Evolutionary conservation across 2,797 vertebrate genomes (phyloP).

Genomic region (Glossophaga mutica): DNA sequence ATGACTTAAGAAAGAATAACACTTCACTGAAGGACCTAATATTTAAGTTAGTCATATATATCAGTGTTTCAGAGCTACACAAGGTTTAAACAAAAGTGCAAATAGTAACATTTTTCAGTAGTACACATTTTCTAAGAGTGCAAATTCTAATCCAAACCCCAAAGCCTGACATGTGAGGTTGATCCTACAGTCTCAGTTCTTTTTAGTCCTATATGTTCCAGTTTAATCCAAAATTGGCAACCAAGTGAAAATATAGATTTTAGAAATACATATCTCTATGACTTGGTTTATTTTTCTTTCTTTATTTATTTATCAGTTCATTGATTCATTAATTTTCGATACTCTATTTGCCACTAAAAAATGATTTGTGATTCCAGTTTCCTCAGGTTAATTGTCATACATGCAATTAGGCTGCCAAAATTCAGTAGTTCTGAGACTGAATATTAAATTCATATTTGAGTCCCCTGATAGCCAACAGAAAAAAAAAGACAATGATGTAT

Average conservation of each 20-base stretch:
- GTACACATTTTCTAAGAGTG: neutral
- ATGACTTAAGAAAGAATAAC: slow-evolving; percentile 17
- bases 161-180: neutral
- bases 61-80: neutral
- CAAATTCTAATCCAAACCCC: neutral
- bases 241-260: neutral
- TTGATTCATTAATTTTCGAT: neutral
- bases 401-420: neutral
- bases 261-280: neutral
- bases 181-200: neutral
- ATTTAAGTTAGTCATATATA: neutral
- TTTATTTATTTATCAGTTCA: neutral
- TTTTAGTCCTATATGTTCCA: neutral
- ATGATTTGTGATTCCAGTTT: neutral
- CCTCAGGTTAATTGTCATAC: neutral
- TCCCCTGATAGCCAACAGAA: neutral
- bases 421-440: neutral
- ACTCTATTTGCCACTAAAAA: neutral
- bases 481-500: neutral
- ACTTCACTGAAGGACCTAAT: neutral
- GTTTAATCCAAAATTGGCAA: neutral
- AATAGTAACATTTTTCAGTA: neutral
- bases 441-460: neutral
- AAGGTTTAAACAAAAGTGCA: neutral
- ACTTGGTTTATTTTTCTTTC: neutral